Percentiles rank a stretch among this genome's conserved stretches.
phyloP scores from a whole-genome alignment of 2,888 invertebrate species.

The Heterodera filipjevi region DNA sequence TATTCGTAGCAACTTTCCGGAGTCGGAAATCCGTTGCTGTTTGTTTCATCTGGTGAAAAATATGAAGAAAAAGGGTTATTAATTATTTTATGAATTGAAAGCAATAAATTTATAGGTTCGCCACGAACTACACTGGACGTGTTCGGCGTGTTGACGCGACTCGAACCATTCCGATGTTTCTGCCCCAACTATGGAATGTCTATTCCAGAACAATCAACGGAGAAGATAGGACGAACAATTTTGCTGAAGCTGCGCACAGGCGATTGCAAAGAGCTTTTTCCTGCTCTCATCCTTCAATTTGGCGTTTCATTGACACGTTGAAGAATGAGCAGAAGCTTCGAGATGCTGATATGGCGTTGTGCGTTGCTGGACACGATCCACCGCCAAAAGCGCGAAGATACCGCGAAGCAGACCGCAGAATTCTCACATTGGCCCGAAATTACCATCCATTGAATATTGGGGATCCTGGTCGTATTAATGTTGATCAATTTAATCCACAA shows the following conservation, averaged over 20 bases:
- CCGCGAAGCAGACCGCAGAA: background rate
- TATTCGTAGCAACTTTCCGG: too few relatives aligned
- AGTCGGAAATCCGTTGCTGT: too few relatives aligned
- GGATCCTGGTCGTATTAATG: background rate
- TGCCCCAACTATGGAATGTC: background rate
- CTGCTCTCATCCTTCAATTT: conserved; percentile 26
- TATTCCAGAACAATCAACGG: conserved; percentile 15
- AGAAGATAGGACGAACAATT: conserved; percentile 32
- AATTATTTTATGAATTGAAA: too few relatives aligned
- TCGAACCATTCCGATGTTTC: background rate
- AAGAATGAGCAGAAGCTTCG: background rate
- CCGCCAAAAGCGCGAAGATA: background rate
- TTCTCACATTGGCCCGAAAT: background rate
- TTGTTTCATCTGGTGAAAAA: too few relatives aligned
- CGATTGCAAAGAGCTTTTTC: conserved; percentile 10
- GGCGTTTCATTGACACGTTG: conserved; percentile 23
- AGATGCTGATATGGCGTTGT: background rate
- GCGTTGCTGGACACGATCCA: background rate
- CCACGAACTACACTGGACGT: background rate
- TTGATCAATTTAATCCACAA: too few relatives aligned
- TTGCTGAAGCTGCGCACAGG: conserved; percentile 22
- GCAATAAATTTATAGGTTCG: background rate
- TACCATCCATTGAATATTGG: background rate
- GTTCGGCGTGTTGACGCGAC: background rate
- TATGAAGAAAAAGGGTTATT: too few relatives aligned